These are phyloP conservation scores for Petaurus breviceps DNA, from an alignment of 2,113 vertebrate genomes.

Conservation along the genomic window DNA sequence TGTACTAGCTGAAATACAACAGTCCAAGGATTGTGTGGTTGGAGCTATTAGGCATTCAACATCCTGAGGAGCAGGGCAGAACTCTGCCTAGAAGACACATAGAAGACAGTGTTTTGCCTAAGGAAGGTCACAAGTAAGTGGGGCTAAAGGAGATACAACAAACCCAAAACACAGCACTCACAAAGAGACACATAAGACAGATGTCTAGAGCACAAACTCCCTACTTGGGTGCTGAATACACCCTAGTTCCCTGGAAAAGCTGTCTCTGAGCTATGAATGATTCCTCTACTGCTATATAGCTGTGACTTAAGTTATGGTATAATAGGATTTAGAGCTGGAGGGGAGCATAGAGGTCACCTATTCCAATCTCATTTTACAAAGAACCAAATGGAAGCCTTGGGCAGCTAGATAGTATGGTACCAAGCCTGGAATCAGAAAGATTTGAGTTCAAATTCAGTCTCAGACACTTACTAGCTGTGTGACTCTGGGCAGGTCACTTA, in stretches of 20 bases:
- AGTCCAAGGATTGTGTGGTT: neutral
- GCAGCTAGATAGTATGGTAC: neutral
- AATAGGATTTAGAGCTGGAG: neutral
- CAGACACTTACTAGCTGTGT: neutral
- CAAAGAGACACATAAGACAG: neutral
- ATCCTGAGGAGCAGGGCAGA: neutral
- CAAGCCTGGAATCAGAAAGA: neutral
- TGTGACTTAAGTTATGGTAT: neutral
- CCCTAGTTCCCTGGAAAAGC: neutral
- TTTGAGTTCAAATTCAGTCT: neutral
- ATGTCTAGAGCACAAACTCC: too few species aligned
- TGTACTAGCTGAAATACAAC: neutral
- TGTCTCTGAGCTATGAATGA: neutral
- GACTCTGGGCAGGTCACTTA: neutral
- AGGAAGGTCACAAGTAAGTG: too few species aligned
- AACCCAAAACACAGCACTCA: too few species aligned
- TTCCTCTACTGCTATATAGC: neutral
- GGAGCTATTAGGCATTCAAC: neutral
- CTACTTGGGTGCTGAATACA: too few species aligned
- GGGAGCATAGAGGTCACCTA: neutral
- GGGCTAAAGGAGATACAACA: too few species aligned
- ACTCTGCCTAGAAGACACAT: neutral
- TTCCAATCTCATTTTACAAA: neutral
- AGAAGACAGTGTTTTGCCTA: neutral
- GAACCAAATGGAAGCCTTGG: neutral